Percentiles rank a stretch among this genome's conserved stretches.
Conservation (phyloP, 2,797 vertebrate species). For the Siniperca scherzeri region DNA sequence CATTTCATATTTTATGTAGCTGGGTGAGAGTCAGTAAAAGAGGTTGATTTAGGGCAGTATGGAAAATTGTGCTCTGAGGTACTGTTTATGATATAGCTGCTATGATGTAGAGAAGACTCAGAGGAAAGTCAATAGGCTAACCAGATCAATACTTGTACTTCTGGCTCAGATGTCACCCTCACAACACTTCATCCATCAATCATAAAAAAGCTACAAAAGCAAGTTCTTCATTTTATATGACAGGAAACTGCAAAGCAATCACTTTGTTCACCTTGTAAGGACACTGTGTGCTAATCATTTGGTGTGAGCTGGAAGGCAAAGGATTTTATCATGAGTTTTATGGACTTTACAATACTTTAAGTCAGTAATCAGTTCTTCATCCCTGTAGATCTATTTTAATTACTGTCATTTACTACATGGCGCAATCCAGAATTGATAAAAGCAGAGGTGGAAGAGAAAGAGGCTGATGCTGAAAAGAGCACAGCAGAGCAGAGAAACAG, state of each 20-base stretch:
- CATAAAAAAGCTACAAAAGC: conserved; percentile 44
- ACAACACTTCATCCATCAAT: conserved; percentile 57
- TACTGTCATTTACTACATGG: background rate
- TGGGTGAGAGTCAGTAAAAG: conserved; percentile 32
- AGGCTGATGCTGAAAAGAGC: background rate
- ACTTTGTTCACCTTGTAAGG: conserved; percentile 55
- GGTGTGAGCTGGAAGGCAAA: background rate
- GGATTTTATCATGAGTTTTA: conserved; percentile 33
- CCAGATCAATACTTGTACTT: conserved; percentile 62
- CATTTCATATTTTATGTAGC: conserved; percentile 27
- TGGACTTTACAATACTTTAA: conserved; percentile 24
- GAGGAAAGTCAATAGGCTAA: conserved; percentile 42
- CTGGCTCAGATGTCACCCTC: conserved; percentile 40
- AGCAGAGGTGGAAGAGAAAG: background rate
- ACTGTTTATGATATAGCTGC: conserved; percentile 45
- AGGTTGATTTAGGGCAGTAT: conserved; percentile 57
- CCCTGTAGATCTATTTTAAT: conserved; percentile 48
- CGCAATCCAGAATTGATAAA: background rate
- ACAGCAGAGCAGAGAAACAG: background rate
- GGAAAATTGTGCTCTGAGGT: conserved; percentile 29
- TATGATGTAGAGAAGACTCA: conserved; percentile 21
- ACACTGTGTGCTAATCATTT: background rate
- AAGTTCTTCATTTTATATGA: conserved; percentile 32
- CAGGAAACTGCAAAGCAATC: conserved; percentile 63
- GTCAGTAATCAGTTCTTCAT: conserved; percentile 18